A percentile compares a stretch with the other conserved stretches of the same genome.
These are phyloP conservation scores for Peromyscus polionotus DNA, from an alignment of 2,113 vertebrate genomes.

Conservation along the genomic window DNA sequence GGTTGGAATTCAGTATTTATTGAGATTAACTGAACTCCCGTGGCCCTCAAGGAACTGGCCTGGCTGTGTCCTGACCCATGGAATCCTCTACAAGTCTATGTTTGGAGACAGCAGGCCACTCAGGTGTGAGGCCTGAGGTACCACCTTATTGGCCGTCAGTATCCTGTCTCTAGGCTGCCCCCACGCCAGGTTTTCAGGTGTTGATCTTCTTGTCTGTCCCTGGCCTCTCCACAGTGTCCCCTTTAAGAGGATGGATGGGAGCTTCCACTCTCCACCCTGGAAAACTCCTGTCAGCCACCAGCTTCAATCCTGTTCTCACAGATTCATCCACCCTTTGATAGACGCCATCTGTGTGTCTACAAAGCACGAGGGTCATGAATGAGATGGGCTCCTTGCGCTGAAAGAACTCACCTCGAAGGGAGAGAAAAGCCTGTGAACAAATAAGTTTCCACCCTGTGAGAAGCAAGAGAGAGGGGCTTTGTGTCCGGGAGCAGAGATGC, in stretches of 20 bases:
- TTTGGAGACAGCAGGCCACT: neutral
- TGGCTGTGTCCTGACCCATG: accelerated
- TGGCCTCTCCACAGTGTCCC: neutral
- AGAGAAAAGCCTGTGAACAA: neutral
- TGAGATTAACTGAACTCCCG: neutral
- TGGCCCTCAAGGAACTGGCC: neutral
- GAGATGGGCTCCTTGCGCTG: neutral
- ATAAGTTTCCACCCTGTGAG: neutral
- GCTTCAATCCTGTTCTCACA: neutral
- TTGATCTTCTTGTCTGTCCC: neutral
- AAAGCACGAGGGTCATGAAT: neutral
- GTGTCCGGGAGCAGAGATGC: neutral
- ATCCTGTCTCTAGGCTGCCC: neutral
- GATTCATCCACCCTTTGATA: neutral
- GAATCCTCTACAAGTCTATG: neutral
- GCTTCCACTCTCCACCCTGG: neutral
- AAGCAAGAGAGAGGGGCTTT: neutral
- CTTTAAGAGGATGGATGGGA: neutral
- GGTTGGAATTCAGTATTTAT: neutral
- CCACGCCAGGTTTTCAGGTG: neutral
- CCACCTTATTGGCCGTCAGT: neutral
- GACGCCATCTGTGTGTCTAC: neutral
- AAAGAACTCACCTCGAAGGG: neutral
- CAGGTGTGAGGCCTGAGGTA: neutral
- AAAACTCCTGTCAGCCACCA: neutral